Evolutionary conservation across 2,113 vertebrate genomes (phyloP).

Genomic region (Chaetodon auriga): DNA sequence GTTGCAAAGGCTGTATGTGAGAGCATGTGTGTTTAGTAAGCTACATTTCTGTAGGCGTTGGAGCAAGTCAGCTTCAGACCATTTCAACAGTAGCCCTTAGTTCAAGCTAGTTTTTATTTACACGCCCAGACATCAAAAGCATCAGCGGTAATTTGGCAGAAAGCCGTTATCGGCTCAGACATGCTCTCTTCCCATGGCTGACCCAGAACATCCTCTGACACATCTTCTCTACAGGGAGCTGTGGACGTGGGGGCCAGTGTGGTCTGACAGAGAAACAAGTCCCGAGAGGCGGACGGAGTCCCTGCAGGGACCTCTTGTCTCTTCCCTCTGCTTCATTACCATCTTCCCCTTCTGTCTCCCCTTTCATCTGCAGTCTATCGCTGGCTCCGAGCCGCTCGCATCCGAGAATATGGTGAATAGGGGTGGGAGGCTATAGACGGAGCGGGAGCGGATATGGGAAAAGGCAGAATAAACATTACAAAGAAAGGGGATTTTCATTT

Average conservation of each 20-base stretch:
- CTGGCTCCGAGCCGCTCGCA: conserved; percentile 75
- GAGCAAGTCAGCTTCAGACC: neutral
- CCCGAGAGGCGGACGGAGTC: conserved; percentile 55
- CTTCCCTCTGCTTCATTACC: conserved; percentile 78
- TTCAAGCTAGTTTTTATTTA: conserved; percentile 42
- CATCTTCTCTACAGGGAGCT: conserved; percentile 72
- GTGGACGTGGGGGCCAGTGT: conserved; percentile 74
- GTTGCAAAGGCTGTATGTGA: neutral
- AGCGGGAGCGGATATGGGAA: conserved; percentile 78
- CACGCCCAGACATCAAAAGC: conserved; percentile 60
- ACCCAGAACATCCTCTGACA: conserved; percentile 79
- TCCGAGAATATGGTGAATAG: conserved; percentile 77
- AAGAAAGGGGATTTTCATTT: conserved; percentile 73
- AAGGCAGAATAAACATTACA: conserved; percentile 78
- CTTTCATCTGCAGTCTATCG: conserved; percentile 80
- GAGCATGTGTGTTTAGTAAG: neutral
- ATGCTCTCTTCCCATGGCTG: conserved; percentile 79
- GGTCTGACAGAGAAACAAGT: conserved; percentile 76
- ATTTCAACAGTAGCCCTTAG: conserved; percentile 21
- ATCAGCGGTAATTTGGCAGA: conserved; percentile 69
- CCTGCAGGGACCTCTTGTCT: conserved; percentile 76
- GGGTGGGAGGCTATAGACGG: conserved; percentile 70
- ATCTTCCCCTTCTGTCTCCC: conserved; percentile 69
- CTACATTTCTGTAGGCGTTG: neutral
- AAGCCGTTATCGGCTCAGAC: conserved; percentile 72